Conservation (phyloP, 2,888 invertebrate genomes). For the Trachelus iudaicus region DNA sequence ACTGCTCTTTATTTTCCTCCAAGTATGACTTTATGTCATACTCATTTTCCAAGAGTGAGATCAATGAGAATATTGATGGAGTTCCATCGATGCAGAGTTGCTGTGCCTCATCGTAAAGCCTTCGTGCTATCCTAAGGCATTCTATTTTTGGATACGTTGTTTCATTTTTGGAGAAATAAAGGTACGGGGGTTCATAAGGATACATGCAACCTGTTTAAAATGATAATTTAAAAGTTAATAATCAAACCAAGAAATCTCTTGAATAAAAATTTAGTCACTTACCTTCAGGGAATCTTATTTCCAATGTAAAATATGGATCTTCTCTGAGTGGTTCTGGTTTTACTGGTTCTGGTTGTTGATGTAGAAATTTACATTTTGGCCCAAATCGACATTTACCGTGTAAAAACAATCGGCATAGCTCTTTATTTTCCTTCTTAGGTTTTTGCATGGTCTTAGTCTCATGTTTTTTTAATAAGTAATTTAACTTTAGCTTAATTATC, state of each 20-base stretch:
- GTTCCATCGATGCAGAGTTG: slow-evolving; percentile 75
- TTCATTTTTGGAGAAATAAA: slow-evolving; percentile 72
- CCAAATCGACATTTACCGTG: slow-evolving; percentile 79
- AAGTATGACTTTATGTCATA: slow-evolving; percentile 74
- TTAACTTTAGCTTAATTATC: slow-evolving; percentile 75
- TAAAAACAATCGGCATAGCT: slow-evolving; percentile 74
- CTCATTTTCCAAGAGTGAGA: slow-evolving; percentile 77
- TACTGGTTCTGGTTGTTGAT: slow-evolving; percentile 68
- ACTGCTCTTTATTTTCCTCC: slow-evolving; percentile 71
- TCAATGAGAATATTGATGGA: slow-evolving; percentile 78
- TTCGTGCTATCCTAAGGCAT: slow-evolving; percentile 74
- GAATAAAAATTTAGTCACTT: slow-evolving; percentile 18
- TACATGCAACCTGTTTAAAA: slow-evolving; percentile 69
- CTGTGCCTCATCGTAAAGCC: slow-evolving; percentile 77
- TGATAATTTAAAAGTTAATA: slow-evolving; percentile 2
- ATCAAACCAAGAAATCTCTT: neutral
- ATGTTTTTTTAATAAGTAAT: slow-evolving; percentile 73
- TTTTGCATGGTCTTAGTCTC: slow-evolving; percentile 63
- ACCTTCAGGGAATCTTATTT: slow-evolving; percentile 79
- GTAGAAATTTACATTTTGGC: slow-evolving; percentile 79
- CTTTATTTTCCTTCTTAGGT: slow-evolving; percentile 69
- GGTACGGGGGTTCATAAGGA: slow-evolving; percentile 79
- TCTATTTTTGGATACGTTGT: slow-evolving; percentile 72
- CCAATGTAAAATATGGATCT: slow-evolving; percentile 71
- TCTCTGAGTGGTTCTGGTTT: slow-evolving; percentile 56